Percentiles rank a stretch among this genome's conserved stretches.
phyloP scores from a whole-genome alignment of 2,888 invertebrate genomes.

The Sinodicranocentrus sp. region DNA sequence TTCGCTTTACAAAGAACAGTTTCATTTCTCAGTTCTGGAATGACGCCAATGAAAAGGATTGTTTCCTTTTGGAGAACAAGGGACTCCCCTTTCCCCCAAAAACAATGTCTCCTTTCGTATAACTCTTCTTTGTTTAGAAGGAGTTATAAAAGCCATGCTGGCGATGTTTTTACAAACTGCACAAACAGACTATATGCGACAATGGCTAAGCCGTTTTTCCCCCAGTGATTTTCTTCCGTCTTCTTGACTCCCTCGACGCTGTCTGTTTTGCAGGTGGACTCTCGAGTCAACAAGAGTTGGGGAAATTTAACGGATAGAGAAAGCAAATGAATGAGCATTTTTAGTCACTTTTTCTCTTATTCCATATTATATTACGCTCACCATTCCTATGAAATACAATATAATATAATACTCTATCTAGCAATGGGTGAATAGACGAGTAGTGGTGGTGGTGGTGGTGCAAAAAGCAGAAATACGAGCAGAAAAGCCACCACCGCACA shows the following conservation, averaged over 20 bases:
- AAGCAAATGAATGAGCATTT: too few species aligned
- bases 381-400: too few species aligned
- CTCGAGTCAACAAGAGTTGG: too few species aligned
- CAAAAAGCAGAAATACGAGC: not conserved
- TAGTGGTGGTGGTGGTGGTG: not conserved
- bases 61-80: constrained; percentile 13
- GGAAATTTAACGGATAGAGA: too few species aligned
- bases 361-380: too few species aligned
- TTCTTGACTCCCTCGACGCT: too few species aligned
- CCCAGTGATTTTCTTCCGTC: too few species aligned
- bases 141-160: constrained; percentile 12
- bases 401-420: not conserved
- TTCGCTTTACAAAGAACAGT: not conserved
- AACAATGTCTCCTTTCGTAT: not conserved
- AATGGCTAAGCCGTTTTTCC: not conserved
- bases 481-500: not conserved
- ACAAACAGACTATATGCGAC: constrained; percentile 36
- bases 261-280: too few species aligned
- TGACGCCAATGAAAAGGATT: constrained; percentile 42
- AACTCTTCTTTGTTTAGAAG: constrained; percentile 29
- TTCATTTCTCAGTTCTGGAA: constrained; percentile 47
- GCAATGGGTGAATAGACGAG: constrained; percentile 2
- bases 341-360: too few species aligned
- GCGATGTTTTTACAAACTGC: constrained; percentile 36
- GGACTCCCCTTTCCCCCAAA: constrained; percentile 38